These are phyloP conservation scores for Coranthus polyacanthus DNA, from an alignment of 2,797 vertebrate species.

Conservation along the genomic window DNA sequence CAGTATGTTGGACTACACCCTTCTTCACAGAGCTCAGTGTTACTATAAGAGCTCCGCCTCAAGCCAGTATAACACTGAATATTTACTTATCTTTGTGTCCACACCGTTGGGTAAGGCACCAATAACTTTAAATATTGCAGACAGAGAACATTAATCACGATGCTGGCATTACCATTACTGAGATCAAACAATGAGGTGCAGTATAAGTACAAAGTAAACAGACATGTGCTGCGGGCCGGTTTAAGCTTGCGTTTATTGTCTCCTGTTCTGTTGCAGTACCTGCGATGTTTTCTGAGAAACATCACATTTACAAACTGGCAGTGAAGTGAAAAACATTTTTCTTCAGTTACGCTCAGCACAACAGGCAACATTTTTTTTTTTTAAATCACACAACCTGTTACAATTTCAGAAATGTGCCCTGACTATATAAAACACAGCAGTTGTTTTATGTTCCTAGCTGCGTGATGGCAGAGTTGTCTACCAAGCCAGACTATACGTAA, in stretches of 20 bases:
- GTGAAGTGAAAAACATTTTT: neutral
- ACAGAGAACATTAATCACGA: neutral
- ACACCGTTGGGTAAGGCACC: neutral
- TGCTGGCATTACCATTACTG: neutral
- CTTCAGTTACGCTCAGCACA: too few species aligned
- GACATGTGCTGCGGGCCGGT: neutral
- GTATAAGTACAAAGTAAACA: neutral
- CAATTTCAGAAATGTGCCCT: too few species aligned
- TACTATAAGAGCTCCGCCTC: neutral
- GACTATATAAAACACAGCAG: too few species aligned
- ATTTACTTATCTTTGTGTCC: neutral
- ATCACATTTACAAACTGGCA: neutral
- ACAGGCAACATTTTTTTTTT: too few species aligned
- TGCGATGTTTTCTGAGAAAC: neutral
- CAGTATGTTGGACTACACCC: neutral
- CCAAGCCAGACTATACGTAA: slow-evolving; percentile 1
- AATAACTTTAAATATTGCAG: neutral
- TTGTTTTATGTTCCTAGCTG: neutral
- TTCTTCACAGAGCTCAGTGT: neutral
- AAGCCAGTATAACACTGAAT: neutral
- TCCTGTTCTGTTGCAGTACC: too few species aligned
- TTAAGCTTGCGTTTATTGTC: neutral
- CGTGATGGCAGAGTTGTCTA: neutral
- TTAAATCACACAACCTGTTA: too few species aligned
- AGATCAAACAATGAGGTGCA: neutral